phyloP scores from a whole-genome alignment of 37 sponge, comb jelly and placozoan genomes.

The Lycopodina hypogea region DNA sequence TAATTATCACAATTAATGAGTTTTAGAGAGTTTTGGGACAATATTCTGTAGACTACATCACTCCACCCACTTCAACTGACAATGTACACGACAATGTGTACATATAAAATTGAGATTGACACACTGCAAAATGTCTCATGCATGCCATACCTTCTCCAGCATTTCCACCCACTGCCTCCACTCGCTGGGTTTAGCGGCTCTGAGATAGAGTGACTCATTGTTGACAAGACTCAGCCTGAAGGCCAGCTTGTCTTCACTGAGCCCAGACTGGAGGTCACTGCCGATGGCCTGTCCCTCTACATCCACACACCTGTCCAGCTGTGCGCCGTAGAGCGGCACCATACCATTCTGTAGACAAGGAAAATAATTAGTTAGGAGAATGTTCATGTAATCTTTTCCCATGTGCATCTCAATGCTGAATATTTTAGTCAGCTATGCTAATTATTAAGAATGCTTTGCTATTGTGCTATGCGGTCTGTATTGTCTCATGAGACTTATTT shows the following conservation, averaged over 20 bases:
- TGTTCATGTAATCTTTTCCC: neutral
- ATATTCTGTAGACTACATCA: too few species aligned
- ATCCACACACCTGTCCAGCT: conserved; percentile 64
- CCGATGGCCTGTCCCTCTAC: conserved; percentile 59
- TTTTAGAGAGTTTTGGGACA: too few species aligned
- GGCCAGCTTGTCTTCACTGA: conserved; percentile 42
- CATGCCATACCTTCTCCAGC: conserved; percentile 51
- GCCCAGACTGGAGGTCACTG: conserved; percentile 54
- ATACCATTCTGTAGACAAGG: conserved; percentile 54
- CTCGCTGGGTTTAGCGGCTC: conserved; percentile 59
- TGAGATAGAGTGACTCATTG: conserved; percentile 38
- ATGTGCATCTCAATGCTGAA: neutral
- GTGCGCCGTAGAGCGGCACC: conserved; percentile 65
- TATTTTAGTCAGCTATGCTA: too few species aligned
- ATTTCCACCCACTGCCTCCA: conserved; percentile 45
- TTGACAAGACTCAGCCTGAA: conserved; percentile 48
- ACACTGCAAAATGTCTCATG: too few species aligned
- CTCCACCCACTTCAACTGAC: too few species aligned
- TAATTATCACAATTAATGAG: too few species aligned
- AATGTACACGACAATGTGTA: too few species aligned
- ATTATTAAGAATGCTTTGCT: too few species aligned
- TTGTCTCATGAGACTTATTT: too few species aligned
- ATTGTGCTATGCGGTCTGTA: too few species aligned
- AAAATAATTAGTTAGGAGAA: neutral
- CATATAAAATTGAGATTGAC: too few species aligned